phyloP scores from a whole-genome alignment of 1,140 invertebrate species.

The Eumeta japonica region DNA sequence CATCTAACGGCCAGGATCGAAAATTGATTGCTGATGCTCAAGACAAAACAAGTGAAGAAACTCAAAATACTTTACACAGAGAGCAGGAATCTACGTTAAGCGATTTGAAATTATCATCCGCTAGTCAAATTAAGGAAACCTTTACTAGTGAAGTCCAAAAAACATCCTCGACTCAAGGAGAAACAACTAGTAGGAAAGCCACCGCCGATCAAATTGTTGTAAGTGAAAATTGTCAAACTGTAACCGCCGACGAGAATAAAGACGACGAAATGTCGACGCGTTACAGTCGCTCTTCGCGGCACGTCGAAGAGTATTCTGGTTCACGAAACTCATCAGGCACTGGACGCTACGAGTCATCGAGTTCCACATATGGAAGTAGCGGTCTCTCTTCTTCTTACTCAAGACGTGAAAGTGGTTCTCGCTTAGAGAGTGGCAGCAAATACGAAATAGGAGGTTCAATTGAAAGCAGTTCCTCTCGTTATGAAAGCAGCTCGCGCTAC shows the following conservation, averaged over 20 bases:
- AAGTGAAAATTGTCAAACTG: conserved; percentile 30
- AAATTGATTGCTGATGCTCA: no score
- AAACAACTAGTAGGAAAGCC: conserved; percentile 10
- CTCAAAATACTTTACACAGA: no score
- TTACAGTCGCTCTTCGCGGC: conserved; percentile 60
- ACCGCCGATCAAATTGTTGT: no score
- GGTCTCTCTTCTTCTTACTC: conserved; percentile 31
- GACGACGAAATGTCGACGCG: conserved; percentile 62
- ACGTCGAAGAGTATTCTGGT: conserved; percentile 63
- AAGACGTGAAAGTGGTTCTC: conserved; percentile 39
- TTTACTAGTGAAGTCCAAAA: no score
- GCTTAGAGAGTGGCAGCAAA: conserved; percentile 28
- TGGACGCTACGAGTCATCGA: conserved; percentile 52
- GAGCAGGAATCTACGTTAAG: no score
- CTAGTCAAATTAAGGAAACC: no score
- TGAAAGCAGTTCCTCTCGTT: conserved; percentile 29
- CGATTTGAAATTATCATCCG: no score
- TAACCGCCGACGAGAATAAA: conserved; percentile 42
- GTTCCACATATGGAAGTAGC: conserved; percentile 33
- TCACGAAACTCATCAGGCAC: conserved; percentile 50
- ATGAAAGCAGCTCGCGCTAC: conserved; percentile 27
- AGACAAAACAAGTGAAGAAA: no score
- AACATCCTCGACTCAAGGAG: no score
- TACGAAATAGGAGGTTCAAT: conserved; percentile 29
- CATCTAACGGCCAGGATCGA: no score